Conservation (phyloP, 2,797 vertebrate genomes). For the Meda fulgida region DNA sequence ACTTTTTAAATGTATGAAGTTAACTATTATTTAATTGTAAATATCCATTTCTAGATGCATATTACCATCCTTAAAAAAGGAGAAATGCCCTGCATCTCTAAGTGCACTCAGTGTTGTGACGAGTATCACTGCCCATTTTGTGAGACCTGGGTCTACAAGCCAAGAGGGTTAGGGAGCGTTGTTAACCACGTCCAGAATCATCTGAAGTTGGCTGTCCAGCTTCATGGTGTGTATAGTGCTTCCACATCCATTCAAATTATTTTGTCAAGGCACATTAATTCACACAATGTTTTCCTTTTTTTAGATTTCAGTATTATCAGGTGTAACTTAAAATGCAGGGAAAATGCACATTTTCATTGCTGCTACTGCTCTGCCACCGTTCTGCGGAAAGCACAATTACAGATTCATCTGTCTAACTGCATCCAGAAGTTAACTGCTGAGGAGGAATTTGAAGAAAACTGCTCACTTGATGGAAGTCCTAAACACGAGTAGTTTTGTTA, state of each 20-base stretch:
- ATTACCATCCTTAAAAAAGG: slow-evolving; percentile 15
- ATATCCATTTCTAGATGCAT: slow-evolving; percentile 16
- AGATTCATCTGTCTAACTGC: slow-evolving; percentile 3
- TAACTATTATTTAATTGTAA: slow-evolving; percentile 2
- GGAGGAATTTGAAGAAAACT: neutral
- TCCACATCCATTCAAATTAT: neutral
- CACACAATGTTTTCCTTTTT: neutral
- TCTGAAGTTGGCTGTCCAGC: slow-evolving; percentile 7
- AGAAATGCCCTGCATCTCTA: slow-evolving; percentile 19
- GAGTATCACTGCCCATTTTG: slow-evolving; percentile 32
- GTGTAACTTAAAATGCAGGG: slow-evolving; percentile 28
- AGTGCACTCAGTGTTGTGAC: slow-evolving; percentile 23
- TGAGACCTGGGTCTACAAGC: slow-evolving; percentile 23
- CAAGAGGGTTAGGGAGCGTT: slow-evolving; percentile 6
- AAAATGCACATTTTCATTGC: slow-evolving; percentile 25
- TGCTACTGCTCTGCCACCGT: slow-evolving; percentile 29
- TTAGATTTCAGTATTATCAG: slow-evolving; percentile 10
- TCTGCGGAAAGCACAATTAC: neutral
- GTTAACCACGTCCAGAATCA: slow-evolving; percentile 19
- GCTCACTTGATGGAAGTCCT: slow-evolving; percentile 12
- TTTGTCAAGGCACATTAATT: neutral
- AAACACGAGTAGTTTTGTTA: neutral
- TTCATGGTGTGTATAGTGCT: slow-evolving; percentile 8
- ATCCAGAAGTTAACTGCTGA: slow-evolving; percentile 11
- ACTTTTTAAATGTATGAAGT: neutral